Evolutionary conservation across 53 echinoderm and acorn worm species (phyloP), one percentile per base, ranked within the genome.

Genomic region (Arbacia lixula): DNA sequence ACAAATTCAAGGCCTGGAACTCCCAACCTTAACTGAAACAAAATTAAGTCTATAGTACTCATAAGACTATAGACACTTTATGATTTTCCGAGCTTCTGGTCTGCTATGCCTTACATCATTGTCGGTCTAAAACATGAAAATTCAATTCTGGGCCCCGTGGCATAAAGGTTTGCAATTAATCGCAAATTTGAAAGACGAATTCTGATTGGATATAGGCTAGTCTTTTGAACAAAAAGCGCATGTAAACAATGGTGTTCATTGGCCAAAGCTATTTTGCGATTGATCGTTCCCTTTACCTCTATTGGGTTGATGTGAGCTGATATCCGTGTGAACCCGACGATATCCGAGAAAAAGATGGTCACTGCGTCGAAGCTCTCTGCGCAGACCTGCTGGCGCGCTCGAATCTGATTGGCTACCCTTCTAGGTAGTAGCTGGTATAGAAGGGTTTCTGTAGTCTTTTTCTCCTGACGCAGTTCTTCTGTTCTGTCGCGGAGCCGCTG

Each of bases 331-430:
- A 91, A 91, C 12, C 91, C 91, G 3, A 91, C 91, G 31, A 91
- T 91, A 50, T 91, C 91, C 1, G 91, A 91, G 66, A 91, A 91
- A 82, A 91, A 91, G 33, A 91, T 91, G 28, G 91, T 88, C 24
- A 91, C 91, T 12, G 38, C 77, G 26, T 91, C 91, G 46, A 85
- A 91, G 19, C 76, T 83, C 55, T 91, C 91, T 5, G 91, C 91
- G 43, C 35, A 31, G 5, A 91, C 88, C 52, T 62, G 85, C 35
- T 69, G 68, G 6, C 52, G 77, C 0, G 68, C 85, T 50, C 91
- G 42, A 12, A 91, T 56, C 35, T 88, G 85, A 54, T 91, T 72
- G 49, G 91, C 91, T 41, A 91, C 88, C 33, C 41, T 52, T 12
- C 84, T 53, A 0, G 91, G 91, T 16, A 88, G 64, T 62, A 88